Evolutionary conservation across 2,113 vertebrate genomes (phyloP), one percentile per base, ranked within the genome.

Genomic region (Burhinus bistriatus): DNA sequence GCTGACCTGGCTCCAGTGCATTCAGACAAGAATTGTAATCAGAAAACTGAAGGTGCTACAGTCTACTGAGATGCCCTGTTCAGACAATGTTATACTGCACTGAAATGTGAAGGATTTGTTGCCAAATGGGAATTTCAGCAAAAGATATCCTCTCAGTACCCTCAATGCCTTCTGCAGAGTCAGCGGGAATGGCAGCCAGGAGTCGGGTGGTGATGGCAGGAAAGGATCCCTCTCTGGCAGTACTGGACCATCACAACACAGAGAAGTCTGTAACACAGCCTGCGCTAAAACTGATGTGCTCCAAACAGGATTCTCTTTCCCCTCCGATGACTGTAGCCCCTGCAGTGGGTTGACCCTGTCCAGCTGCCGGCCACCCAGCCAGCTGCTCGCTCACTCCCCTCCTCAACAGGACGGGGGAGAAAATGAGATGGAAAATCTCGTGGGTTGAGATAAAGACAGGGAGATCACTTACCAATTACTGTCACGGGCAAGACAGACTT

Each of bases 301-400:
- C 61, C 2, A 0, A 15, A 5, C 38, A 16, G 78, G 26, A 34
- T 20, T 45, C 51, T 12, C 9, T 9, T 20, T 20, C 26, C 22
- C 32, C 19, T 18, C 15, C 2, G 0, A 1, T 5, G 18, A 26
- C 18, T 21, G 6, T 64, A 59, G 57, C 30, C 29, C 18, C 17
- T 64, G 61, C 11, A 12, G 18, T 40, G 61, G 72, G 9, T 4
- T 42, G 64, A 76, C 20, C 26, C 47, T 29, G 6, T 11, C 5
- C 0, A 1, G 21, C n/a, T 13, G 7, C 29, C 82, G 77, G 44
- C 45, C 2, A 0, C 47, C 38, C n/a, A 9, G 22, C 29, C 20
- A 38, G 44, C 49, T 1, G 0, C 30, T 9, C 34, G 26, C 4
- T 22, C 26, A 2, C 15, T n/a, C 64, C 11, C 17, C 29, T 38